A percentile compares a stretch with the other conserved stretches of the same genome.
phyloP scores from a whole-genome alignment of 2,888 invertebrate species.

The Cylindroiulus punctatus region DNA sequence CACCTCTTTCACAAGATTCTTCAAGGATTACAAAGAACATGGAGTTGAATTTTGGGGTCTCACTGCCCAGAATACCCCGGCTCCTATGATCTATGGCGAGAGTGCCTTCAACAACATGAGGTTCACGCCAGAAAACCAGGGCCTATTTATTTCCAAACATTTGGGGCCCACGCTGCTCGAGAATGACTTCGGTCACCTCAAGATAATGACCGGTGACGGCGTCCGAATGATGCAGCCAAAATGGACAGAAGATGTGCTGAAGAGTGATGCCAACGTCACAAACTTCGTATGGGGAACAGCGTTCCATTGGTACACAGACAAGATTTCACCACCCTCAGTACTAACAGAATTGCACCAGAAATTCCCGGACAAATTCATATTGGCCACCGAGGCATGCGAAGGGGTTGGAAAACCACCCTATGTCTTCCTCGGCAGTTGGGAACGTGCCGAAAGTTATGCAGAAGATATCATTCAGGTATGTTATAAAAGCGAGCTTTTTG shows the following conservation, averaged over 20 bases:
- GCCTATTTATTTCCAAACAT: constrained; percentile 76
- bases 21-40: constrained; percentile 66
- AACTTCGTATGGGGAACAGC: constrained; percentile 79
- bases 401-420: constrained; percentile 57
- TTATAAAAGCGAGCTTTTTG: too few species aligned
- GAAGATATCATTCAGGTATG: constrained; percentile 74
- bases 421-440: constrained; percentile 80
- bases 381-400: constrained; percentile 84
- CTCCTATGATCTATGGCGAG: constrained; percentile 72
- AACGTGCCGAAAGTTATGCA: constrained; percentile 75
- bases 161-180: constrained; percentile 78
- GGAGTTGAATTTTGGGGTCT: constrained; percentile 76
- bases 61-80: constrained; percentile 88
- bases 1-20: too few species aligned
- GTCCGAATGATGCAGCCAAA: constrained; percentile 68
- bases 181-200: constrained; percentile 71
- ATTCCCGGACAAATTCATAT: constrained; percentile 76
- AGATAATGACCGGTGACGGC: constrained; percentile 80
- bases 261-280: constrained; percentile 64
- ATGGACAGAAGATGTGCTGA: constrained; percentile 70
- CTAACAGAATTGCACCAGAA: constrained; percentile 72
- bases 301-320: constrained; percentile 85
- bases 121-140: constrained; percentile 74
- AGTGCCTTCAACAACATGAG: constrained; percentile 79
- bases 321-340: constrained; percentile 70